Percentiles rank a stretch among this genome's conserved stretches.
These are phyloP conservation scores for Echeneis naucrates DNA, from an alignment of 2,797 vertebrate species.

Conservation along the genomic window DNA sequence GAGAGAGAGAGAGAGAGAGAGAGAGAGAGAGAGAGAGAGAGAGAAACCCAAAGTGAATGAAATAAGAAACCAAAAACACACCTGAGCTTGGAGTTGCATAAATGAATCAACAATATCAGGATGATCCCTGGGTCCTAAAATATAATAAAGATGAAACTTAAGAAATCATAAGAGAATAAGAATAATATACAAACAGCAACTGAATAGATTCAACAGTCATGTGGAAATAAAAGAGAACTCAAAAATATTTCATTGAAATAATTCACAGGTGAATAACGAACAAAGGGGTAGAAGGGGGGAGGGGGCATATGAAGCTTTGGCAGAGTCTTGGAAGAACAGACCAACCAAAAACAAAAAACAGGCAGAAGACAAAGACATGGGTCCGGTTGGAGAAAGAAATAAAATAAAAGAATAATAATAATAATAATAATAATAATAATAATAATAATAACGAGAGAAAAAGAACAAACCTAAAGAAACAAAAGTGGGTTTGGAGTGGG, in stretches of 20 bases:
- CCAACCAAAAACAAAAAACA: constrained; percentile 95
- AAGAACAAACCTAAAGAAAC: constrained; percentile 85
- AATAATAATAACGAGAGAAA: constrained; percentile 92
- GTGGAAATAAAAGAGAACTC: constrained; percentile 89
- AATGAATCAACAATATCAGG: constrained; percentile 99
- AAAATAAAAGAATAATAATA: too few relatives aligned
- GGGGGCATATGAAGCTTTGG: constrained; percentile 95
- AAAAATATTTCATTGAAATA: constrained; percentile 95
- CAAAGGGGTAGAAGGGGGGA: constrained; percentile 80
- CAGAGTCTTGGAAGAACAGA: constrained; percentile 94
- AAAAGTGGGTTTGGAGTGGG: constrained; percentile 88
- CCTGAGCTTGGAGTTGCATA: constrained; percentile 99
- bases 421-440: too few relatives aligned
- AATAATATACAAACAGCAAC: constrained; percentile 99
- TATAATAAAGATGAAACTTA: constrained; percentile 99
- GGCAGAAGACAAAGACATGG: constrained; percentile 89
- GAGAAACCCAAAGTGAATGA: constrained; percentile 99
- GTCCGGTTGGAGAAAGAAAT: constrained; percentile 85
- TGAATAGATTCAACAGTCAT: constrained; percentile 99
- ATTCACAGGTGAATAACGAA: constrained; percentile 92
- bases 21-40: constrained; percentile 88
- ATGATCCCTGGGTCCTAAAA: constrained; percentile 99
- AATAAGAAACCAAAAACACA: constrained; percentile 99
- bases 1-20: constrained; percentile 89
- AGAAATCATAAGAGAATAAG: constrained; percentile 97